A percentile compares a stretch with the other conserved stretches of the same genome.
Conservation (phyloP, 2,797 vertebrate species). For the Rhincodon typus region DNA sequence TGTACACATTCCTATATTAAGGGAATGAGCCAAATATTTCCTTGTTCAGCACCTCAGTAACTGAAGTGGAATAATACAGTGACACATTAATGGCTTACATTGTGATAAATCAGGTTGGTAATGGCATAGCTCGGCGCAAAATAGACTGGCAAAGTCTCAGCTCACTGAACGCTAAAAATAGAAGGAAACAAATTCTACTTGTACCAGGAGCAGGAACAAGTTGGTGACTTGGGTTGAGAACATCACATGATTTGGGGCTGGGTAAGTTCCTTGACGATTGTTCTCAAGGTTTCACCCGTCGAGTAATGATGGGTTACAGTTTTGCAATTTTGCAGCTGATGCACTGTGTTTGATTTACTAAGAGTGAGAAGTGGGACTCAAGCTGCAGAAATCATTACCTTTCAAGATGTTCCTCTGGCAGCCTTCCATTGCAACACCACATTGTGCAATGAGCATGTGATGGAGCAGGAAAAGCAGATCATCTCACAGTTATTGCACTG, state of each 20-base stretch:
- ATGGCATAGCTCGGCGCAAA: background rate
- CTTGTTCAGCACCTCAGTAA: background rate
- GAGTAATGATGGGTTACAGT: background rate
- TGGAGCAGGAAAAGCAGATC: background rate
- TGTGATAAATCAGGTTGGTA: slow-evolving; percentile 9
- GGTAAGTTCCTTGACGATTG: background rate
- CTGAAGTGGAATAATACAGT: background rate
- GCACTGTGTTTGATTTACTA: background rate
- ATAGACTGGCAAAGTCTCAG: background rate
- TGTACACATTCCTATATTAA: background rate
- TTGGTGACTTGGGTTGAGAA: background rate
- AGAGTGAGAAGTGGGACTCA: background rate
- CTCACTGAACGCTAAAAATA: slow-evolving; percentile 3
- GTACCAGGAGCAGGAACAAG: slow-evolving; percentile 3
- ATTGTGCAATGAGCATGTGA: background rate
- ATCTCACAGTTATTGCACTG: background rate
- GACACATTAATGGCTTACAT: background rate
- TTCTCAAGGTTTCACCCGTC: background rate
- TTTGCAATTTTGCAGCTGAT: background rate
- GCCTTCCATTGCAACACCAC: background rate
- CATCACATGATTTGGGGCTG: background rate
- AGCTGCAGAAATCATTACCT: background rate
- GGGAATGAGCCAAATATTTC: background rate
- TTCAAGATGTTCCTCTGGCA: background rate
- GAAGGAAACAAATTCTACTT: slow-evolving; percentile 26